Percentiles rank a stretch among this genome's conserved stretches.
Evolutionary conservation across 92 coral and sea anemone genomes (phyloP).

Genomic region (Epizoanthus scotinus): DNA sequence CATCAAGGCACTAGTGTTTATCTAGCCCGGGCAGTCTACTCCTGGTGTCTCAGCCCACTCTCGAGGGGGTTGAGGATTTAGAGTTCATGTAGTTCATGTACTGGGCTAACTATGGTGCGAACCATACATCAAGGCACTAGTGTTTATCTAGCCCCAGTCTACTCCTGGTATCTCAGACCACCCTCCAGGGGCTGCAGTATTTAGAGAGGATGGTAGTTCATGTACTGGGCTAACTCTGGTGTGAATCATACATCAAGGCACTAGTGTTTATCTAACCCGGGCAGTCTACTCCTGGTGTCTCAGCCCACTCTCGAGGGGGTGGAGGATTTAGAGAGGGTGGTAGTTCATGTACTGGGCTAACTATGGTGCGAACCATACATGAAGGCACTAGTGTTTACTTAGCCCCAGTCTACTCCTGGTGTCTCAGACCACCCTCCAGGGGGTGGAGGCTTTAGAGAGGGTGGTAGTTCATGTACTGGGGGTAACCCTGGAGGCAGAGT

Average conservation of each 20-base stretch:
- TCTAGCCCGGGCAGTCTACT: slow-evolving; percentile 89
- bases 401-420: slow-evolving; percentile 87
- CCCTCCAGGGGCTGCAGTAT: slow-evolving; percentile 94
- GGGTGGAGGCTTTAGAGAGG: slow-evolving; percentile 93
- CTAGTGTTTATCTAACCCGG: slow-evolving; percentile 59
- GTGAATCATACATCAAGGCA: neutral
- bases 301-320: slow-evolving; percentile 85
- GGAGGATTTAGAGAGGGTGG: slow-evolving; percentile 96
- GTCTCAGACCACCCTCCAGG: slow-evolving; percentile 78
- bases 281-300: slow-evolving; percentile 74
- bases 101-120: too few relatives aligned
- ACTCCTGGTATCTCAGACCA: slow-evolving; percentile 70
- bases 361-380: neutral
- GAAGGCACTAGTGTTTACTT: neutral
- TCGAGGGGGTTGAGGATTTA: slow-evolving; percentile 92
- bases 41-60: slow-evolving; percentile 72
- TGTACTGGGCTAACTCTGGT: too few relatives aligned
- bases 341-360: slow-evolving; percentile 60
- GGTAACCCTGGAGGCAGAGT: slow-evolving; percentile 88
- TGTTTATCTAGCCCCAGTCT: slow-evolving; percentile 75
- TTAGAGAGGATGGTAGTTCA: slow-evolving; percentile 83
- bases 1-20: too few relatives aligned
- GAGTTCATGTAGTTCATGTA: slow-evolving; percentile 77
- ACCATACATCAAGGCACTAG: neutral
- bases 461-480: slow-evolving; percentile 78